phyloP scores from a whole-genome alignment of 2,797 vertebrate species.

The Spinus pinus region DNA sequence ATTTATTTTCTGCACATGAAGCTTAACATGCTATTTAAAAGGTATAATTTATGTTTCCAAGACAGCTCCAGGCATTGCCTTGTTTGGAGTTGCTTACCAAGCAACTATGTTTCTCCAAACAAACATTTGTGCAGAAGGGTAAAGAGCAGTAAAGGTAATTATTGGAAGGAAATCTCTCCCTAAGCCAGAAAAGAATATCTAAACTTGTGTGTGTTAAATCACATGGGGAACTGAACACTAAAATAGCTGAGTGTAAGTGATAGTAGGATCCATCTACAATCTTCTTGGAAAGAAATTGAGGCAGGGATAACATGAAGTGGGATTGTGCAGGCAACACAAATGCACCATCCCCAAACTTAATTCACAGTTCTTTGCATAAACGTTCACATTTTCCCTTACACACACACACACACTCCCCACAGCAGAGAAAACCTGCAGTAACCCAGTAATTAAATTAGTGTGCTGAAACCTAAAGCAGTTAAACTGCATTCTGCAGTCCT shows the following conservation, averaged over 20 bases:
- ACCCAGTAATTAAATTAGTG: slow-evolving; percentile 64
- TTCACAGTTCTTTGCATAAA: slow-evolving; percentile 31
- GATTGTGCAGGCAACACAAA: slow-evolving; percentile 47
- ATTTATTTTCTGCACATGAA: slow-evolving; percentile 3
- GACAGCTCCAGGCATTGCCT: slow-evolving; percentile 68
- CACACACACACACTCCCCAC: too few relatives aligned
- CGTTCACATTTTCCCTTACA: not conserved
- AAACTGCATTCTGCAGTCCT: slow-evolving; percentile 57
- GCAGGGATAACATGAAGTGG: slow-evolving; percentile 32
- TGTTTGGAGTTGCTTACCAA: slow-evolving; percentile 69
- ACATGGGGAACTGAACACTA: slow-evolving; percentile 53
- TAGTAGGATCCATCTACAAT: slow-evolving; percentile 38
- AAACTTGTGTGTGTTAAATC: slow-evolving; percentile 67
- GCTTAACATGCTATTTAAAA: slow-evolving; percentile 44
- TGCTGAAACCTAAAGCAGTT: slow-evolving; percentile 63
- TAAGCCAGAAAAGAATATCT: slow-evolving; percentile 74
- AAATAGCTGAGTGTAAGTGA: slow-evolving; percentile 63
- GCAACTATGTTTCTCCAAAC: slow-evolving; percentile 71
- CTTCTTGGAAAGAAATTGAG: slow-evolving; percentile 61
- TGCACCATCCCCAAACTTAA: not conserved
- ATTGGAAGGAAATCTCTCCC: slow-evolving; percentile 78
- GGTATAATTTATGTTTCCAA: slow-evolving; percentile 63
- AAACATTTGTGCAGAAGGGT: slow-evolving; percentile 70
- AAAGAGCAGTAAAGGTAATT: slow-evolving; percentile 77
- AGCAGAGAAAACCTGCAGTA: slow-evolving; percentile 36